Conservation (phyloP, 2,113 vertebrate genomes). For the Columbina picui region DNA sequence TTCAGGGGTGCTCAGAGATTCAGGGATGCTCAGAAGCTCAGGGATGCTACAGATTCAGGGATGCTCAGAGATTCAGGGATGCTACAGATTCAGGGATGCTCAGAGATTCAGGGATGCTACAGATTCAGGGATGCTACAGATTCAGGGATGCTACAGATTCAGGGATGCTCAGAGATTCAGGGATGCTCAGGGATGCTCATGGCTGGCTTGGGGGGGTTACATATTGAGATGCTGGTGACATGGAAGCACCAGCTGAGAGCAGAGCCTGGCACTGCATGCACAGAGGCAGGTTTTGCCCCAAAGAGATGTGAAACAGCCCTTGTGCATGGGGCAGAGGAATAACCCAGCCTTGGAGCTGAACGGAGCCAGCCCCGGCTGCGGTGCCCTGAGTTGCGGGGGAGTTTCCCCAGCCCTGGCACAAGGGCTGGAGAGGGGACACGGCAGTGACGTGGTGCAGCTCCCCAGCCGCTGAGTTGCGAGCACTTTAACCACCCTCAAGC, state of each 20-base stretch:
- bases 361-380: rapidly evolving
- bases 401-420: not conserved
- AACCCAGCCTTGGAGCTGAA: not conserved
- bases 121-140: too few species aligned
- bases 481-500: not conserved
- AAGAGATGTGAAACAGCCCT: not conserved
- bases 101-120: too few species aligned
- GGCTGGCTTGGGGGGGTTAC: not conserved
- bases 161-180: not conserved
- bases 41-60: too few species aligned
- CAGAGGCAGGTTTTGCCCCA: not conserved
- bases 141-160: not conserved
- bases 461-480: not conserved
- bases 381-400: rapidly evolving
- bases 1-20: too few species aligned
- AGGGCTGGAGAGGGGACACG: not conserved
- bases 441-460: not conserved
- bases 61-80: too few species aligned
- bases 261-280: not conserved
- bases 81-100: too few species aligned
- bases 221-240: rapidly evolving
- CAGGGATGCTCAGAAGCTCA: too few species aligned
- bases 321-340: rapidly evolving
- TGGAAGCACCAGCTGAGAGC: not conserved
- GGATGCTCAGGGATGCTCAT: not conserved